phyloP scores from a whole-genome alignment of 1,140 invertebrate genomes.

The Hydropsyche tenuis region DNA sequence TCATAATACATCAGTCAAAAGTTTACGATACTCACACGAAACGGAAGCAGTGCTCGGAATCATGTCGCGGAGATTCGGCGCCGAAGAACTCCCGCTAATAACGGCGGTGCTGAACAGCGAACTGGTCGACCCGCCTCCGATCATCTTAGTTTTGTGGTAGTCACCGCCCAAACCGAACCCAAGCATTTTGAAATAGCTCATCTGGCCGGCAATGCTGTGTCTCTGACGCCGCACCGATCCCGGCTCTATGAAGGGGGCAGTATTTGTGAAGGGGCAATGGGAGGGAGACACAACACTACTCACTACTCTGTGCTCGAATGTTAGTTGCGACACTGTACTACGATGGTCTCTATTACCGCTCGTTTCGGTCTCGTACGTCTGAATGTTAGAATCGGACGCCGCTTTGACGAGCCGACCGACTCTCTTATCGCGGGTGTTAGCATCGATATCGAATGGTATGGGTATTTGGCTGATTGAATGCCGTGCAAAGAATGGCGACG shows the following conservation, averaged over 20 bases:
- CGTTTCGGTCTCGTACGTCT: conserved; percentile 12
- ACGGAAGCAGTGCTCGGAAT: conserved; percentile 74
- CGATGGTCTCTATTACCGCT: conserved; percentile 27
- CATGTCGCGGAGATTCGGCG: conserved; percentile 88
- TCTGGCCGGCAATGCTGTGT: conserved; percentile 92
- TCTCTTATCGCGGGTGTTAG: neutral
- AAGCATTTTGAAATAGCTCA: conserved; percentile 89
- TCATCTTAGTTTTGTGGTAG: conserved; percentile 68
- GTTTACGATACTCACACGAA: conserved; percentile 67
- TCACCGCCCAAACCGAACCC: conserved; percentile 67
- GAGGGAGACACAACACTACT: conserved; percentile 45
- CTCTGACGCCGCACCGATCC: conserved; percentile 80
- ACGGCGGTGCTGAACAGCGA: conserved; percentile 92
- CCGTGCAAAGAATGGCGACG: conserved; percentile 45
- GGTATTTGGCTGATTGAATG: conserved; percentile 26
- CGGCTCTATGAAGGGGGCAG: conserved; percentile 56
- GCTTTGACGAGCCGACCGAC: conserved; percentile 31
- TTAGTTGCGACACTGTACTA: conserved; percentile 41
- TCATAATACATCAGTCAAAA: neutral
- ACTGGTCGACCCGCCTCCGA: conserved; percentile 73
- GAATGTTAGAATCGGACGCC: conserved; percentile 43
- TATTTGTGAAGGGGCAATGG: conserved; percentile 46
- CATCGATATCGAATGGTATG: neutral
- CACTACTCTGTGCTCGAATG: conserved; percentile 47
- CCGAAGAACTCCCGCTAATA: conserved; percentile 90